Evolutionary conservation across 2,113 vertebrate genomes (phyloP), one percentile per base, ranked within the genome.

Genomic region (Coreoperca whiteheadi): DNA sequence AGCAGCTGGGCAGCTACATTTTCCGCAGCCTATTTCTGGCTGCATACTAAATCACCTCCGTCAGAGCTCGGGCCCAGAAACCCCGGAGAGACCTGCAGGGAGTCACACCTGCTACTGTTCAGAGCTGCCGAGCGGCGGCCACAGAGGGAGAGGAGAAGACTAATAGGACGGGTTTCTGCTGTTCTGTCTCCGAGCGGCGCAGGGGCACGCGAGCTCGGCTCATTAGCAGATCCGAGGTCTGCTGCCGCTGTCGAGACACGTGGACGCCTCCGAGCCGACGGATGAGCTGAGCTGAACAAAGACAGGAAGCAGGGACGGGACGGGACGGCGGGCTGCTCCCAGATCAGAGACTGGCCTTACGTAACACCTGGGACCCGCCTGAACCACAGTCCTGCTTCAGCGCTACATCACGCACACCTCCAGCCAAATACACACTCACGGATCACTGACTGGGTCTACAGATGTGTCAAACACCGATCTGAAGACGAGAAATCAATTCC

Each of bases 21-120:
- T 69, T 60, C 82, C 57, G 75, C 64, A 67, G 23, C 2, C 81
- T 92, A 87, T 90, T 90, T 89, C 76, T 89, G 85, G 70, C 75
- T 67, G 65, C 75, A 71, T 76, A 65, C 54, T 86, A 86, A 86
- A 89, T 85, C 81, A 88, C 9, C 73, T 56, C 28, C 63, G 57
- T 82, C 82, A 73, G 1, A 73, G 48, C 71, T 23, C 3, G 11
- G 32, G 82, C 64, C 39, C 71, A 50, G 54, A 4, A 67, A 15
- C 53, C 70, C 82, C 82, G 0, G 46, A 74, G 79, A 87, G 83
- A 72, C 5, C 68, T 2, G 59, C 30, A 3, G 50, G 56, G 63
- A 79, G 15, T 57, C 81, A 12, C 88, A 92, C 85, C 89, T 84
- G 91, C 91, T 72, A 1, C 85, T 28, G 79, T 2, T 73, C 50